phyloP scores from a whole-genome alignment of 2,888 invertebrate genomes.

The Rhingia rostrata region DNA sequence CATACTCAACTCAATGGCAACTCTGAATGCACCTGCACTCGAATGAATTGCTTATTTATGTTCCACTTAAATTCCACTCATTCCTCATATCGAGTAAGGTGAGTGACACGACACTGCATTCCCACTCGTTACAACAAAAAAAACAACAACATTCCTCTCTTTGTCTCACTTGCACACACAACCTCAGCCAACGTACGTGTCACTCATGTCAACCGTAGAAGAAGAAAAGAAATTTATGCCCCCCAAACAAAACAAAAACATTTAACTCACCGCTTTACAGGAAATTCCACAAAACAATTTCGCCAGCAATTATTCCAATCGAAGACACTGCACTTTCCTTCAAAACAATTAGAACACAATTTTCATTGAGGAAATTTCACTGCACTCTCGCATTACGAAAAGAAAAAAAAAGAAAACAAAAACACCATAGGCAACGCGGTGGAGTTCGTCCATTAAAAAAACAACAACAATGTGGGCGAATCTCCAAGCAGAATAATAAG shows the following conservation, averaged over 20 bases:
- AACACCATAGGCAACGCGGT: conserved; percentile 33
- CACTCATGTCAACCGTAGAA: conserved; percentile 12
- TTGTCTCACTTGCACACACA: conserved; percentile 23
- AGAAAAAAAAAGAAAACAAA: conserved; percentile 16
- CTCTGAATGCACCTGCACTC: not conserved
- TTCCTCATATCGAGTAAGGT: conserved; percentile 17
- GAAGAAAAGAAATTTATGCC: conserved; percentile 15
- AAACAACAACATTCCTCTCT: not conserved
- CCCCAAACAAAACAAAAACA: conserved; percentile 63
- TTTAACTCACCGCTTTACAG: conserved; percentile 58
- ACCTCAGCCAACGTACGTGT: not conserved
- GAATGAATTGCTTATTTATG: not conserved
- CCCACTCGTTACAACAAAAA: not conserved
- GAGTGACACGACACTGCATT: not conserved
- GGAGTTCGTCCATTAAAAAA: conserved; percentile 32
- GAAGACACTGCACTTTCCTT: conserved; percentile 28
- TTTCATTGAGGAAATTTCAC: conserved; percentile 38
- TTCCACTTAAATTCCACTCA: conserved; percentile 31
- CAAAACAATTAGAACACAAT: conserved; percentile 20
- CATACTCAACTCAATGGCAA: not conserved
- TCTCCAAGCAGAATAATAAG: not conserved
- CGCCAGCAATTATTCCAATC: conserved; percentile 46
- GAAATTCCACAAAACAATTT: conserved; percentile 37
- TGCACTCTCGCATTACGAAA: conserved; percentile 13
- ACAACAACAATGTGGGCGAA: conserved; percentile 4